These are phyloP conservation scores for Callochromis pleurospilus DNA, from an alignment of 2,113 vertebrate genomes.

Conservation along the genomic window DNA sequence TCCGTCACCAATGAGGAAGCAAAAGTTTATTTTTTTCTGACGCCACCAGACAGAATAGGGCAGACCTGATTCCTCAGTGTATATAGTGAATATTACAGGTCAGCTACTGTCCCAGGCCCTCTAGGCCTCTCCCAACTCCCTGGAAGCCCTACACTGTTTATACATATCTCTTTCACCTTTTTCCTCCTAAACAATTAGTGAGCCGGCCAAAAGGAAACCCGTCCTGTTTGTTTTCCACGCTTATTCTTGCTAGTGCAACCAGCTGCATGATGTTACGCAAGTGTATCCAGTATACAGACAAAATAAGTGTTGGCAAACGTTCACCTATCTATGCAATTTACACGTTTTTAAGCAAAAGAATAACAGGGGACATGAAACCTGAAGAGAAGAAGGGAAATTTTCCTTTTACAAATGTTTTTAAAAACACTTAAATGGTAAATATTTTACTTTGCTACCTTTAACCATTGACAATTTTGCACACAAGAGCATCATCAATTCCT, in stretches of 20 bases:
- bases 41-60: conserved; percentile 37
- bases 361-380: background rate
- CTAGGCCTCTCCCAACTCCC: background rate
- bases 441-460: conserved; percentile 76
- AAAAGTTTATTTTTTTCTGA: conserved; percentile 64
- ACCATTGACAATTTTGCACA: conserved; percentile 86
- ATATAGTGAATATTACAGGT: conserved; percentile 40
- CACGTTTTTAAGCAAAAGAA: background rate
- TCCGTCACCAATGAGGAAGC: conserved; percentile 55
- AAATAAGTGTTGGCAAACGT: background rate
- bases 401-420: background rate
- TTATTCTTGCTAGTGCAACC: background rate
- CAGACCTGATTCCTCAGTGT: conserved; percentile 17
- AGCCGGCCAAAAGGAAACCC: conserved; percentile 51
- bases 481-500: conserved; percentile 81
- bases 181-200: conserved; percentile 60
- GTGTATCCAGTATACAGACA: background rate
- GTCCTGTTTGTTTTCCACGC: conserved; percentile 27
- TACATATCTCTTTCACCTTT: conserved; percentile 67
- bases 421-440: conserved; percentile 82
- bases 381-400: background rate
- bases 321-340: background rate
- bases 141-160: conserved; percentile 51
- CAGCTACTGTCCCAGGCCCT: conserved; percentile 56
- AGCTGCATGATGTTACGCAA: background rate